Evolutionary conservation across 2,113 vertebrate species (phyloP).

Genomic region (Phocoena phocoena): DNA sequence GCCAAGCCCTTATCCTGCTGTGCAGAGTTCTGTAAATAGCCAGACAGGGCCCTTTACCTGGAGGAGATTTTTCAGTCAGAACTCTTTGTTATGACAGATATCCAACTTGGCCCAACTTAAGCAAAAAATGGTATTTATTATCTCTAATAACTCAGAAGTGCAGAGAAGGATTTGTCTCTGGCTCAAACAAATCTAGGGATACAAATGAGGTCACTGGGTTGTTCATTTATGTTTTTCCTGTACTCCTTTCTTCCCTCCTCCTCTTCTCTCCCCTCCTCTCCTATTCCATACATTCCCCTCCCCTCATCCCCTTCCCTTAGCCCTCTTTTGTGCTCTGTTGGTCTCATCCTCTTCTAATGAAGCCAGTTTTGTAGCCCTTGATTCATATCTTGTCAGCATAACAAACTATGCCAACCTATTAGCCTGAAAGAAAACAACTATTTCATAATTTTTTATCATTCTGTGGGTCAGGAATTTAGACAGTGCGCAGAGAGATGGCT

Average conservation of each 20-base stretch:
- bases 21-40: slow-evolving; percentile 10
- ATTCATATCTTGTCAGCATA: background rate
- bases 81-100: background rate
- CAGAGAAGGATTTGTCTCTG: background rate
- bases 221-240: background rate
- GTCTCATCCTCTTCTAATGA: background rate
- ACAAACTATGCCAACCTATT: background rate
- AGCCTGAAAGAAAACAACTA: background rate
- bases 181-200: background rate
- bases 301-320: background rate
- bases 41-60: background rate
- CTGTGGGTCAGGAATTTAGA: background rate
- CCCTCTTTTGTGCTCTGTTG: background rate
- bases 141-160: background rate
- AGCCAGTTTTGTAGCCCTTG: background rate
- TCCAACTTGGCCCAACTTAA: background rate
- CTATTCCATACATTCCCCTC: background rate
- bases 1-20: background rate
- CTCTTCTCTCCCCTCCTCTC: too few relatives aligned
- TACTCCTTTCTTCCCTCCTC: too few relatives aligned
- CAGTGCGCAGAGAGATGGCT: background rate
- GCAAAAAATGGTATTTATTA: background rate
- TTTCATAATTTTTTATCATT: background rate
- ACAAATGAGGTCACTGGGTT: background rate
- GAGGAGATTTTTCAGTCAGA: background rate